phyloP scores from a whole-genome alignment of 1,140 invertebrate genomes.

The Thaumetopoea pityocampa region DNA sequence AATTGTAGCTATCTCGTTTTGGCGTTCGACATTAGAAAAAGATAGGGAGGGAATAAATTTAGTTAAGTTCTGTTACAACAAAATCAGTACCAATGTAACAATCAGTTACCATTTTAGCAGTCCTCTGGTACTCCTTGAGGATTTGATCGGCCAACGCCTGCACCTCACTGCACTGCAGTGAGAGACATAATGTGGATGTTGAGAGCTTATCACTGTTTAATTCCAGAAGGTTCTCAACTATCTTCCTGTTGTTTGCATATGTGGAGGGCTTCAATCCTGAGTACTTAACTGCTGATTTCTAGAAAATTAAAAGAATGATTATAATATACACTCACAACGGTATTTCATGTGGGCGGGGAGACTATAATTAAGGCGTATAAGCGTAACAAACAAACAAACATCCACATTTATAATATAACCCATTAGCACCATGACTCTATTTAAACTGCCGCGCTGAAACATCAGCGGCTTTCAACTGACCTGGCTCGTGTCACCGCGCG shows the following conservation, averaged over 20 bases:
- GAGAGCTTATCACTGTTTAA: constrained; percentile 44
- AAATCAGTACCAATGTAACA: background rate
- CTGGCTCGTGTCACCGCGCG: too few species aligned
- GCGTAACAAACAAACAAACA: too few species aligned
- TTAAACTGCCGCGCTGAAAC: too few species aligned
- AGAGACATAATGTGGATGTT: constrained; percentile 37
- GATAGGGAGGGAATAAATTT: too few species aligned
- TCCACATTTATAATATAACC: too few species aligned
- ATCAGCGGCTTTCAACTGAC: too few species aligned
- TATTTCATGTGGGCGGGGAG: too few species aligned
- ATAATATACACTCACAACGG: too few species aligned
- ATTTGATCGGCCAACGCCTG: constrained; percentile 48
- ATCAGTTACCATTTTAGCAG: constrained; percentile 36
- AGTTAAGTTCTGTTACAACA: background rate
- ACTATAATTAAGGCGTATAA: too few species aligned
- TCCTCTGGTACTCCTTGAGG: constrained; percentile 39
- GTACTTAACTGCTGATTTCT: constrained; percentile 60
- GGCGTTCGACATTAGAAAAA: too few species aligned
- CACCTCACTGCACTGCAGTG: constrained; percentile 42
- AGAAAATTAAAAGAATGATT: constrained; percentile 27
- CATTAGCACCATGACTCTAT: too few species aligned
- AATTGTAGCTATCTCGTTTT: too few species aligned
- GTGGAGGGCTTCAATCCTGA: constrained; percentile 49
- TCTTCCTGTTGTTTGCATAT: constrained; percentile 46
- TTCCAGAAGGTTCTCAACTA: constrained; percentile 55